A percentile compares a stretch with the other conserved stretches of the same genome.
These are phyloP conservation scores for Antrozous pallidus DNA, from an alignment of 2,797 vertebrate genomes.

Conservation along the genomic window DNA sequence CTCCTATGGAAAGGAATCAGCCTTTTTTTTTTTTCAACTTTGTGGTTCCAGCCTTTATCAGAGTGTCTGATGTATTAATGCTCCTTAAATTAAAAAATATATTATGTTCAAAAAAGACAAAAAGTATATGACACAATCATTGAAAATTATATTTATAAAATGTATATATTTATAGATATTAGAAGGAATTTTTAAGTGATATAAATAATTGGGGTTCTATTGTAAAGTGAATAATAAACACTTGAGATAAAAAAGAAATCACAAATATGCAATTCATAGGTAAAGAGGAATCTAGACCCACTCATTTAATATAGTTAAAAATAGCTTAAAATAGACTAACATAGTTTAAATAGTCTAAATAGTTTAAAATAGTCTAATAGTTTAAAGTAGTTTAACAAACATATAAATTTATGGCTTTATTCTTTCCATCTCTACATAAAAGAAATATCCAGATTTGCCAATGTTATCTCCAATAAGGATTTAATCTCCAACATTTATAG, in stretches of 20 bases:
- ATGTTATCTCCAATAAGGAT: no score
- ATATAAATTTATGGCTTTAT: background rate
- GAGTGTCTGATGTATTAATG: background rate
- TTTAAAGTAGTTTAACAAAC: background rate
- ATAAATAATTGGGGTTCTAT: background rate
- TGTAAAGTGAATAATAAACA: background rate
- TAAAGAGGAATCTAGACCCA: background rate
- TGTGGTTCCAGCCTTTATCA: background rate
- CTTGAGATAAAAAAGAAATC: slow-evolving; percentile 7
- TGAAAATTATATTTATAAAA: background rate
- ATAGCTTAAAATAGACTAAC: background rate
- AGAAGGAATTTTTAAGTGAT: background rate
- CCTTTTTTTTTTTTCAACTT: background rate
- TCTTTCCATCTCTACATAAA: background rate
- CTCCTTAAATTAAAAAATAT: background rate
- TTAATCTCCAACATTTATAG: no score
- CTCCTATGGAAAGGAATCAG: background rate
- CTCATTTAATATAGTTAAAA: background rate
- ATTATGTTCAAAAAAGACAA: background rate
- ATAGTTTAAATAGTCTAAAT: background rate
- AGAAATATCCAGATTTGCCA: background rate
- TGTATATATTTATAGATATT: background rate
- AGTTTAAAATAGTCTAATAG: background rate
- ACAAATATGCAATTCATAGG: background rate
- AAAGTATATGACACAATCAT: background rate